phyloP scores from a whole-genome alignment of 2,797 vertebrate species.

The Octomys mimax region DNA sequence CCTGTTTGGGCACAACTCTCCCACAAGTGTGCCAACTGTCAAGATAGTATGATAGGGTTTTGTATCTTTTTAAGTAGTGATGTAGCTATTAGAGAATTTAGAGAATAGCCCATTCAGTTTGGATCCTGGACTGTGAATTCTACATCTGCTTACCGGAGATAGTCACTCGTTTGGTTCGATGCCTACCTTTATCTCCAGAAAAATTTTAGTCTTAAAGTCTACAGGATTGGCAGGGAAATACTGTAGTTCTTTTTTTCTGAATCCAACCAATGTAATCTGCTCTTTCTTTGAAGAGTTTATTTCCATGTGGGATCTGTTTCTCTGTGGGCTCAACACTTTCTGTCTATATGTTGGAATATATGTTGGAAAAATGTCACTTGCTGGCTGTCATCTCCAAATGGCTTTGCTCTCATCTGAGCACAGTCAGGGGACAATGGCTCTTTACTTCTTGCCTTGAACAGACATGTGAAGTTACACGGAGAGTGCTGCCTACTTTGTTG shows the following conservation, averaged over 20 bases:
- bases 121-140: neutral
- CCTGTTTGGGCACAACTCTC: neutral
- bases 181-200: constrained; percentile 38
- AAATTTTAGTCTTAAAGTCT: constrained; percentile 34
- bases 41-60: neutral
- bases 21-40: neutral
- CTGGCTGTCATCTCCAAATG: neutral
- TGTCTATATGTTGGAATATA: neutral
- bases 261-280: neutral
- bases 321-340: neutral
- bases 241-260: neutral
- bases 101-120: neutral
- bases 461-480: neutral
- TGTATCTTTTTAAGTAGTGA: constrained; percentile 12
- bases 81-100: neutral
- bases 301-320: neutral
- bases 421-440: neutral
- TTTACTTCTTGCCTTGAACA: neutral
- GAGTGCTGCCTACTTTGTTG: neutral
- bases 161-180: constrained; percentile 35
- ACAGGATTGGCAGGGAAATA: neutral
- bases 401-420: neutral
- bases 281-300: neutral
- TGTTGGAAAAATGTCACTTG: neutral
- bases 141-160: neutral